A percentile compares a stretch with the other conserved stretches of the same genome.
Conservation (phyloP, 2,888 invertebrate species). For the Ptycholaimellus sp. region DNA sequence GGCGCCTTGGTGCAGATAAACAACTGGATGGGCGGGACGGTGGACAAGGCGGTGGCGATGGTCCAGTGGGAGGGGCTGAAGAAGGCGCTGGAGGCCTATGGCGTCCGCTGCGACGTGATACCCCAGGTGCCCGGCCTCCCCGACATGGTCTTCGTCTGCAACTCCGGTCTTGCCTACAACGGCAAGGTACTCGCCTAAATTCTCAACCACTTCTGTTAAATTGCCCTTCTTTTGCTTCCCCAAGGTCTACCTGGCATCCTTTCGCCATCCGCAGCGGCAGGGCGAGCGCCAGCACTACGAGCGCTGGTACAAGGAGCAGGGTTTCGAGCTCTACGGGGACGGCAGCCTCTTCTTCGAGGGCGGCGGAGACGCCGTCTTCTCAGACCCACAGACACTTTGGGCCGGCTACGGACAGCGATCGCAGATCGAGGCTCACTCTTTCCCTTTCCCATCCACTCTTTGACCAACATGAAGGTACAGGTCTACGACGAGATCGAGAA, state of each 20-base stretch:
- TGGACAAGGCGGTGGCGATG: slow-evolving; percentile 16
- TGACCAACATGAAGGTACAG: slow-evolving; percentile 7
- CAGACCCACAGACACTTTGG: slow-evolving; percentile 16
- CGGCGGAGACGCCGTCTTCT: slow-evolving; percentile 24
- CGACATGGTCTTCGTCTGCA: slow-evolving; percentile 25
- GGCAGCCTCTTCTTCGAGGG: slow-evolving; percentile 14
- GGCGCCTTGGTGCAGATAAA: slow-evolving; percentile 16
- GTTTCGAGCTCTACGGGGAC: slow-evolving; percentile 15
- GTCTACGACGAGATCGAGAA: slow-evolving; percentile 15
- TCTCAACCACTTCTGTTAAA: no score
- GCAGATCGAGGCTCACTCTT: slow-evolving; percentile 11
- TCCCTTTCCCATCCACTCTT: background rate
- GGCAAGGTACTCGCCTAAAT: slow-evolving; percentile 12
- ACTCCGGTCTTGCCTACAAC: slow-evolving; percentile 18
- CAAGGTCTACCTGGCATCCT: slow-evolving; percentile 18
- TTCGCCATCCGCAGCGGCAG: slow-evolving; percentile 19
- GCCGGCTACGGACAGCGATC: slow-evolving; percentile 21
- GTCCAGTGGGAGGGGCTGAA: slow-evolving; percentile 19
- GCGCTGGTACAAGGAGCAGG: slow-evolving; percentile 19
- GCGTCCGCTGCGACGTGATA: slow-evolving; percentile 18
- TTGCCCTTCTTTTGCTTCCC: no score
- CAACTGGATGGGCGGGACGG: slow-evolving; percentile 25
- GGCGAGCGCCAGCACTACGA: slow-evolving; percentile 21
- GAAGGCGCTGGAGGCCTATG: slow-evolving; percentile 17
- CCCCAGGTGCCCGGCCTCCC: slow-evolving; percentile 19